Percentiles rank a stretch among this genome's conserved stretches.
phyloP scores from a whole-genome alignment of 2,797 vertebrate species.

The Alauda arvensis region DNA sequence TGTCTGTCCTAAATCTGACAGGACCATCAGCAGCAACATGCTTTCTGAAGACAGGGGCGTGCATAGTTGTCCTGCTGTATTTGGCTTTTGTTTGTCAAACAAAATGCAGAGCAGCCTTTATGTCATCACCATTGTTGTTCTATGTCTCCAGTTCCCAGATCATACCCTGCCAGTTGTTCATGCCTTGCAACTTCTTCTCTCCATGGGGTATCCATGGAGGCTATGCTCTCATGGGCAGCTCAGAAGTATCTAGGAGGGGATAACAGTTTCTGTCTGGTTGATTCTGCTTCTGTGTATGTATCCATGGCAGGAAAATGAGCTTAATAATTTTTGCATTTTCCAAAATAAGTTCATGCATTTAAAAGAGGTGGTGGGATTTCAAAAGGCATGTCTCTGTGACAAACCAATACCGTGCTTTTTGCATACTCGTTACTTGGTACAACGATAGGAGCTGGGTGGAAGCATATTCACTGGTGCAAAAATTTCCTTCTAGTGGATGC shows the following conservation, averaged over 20 bases:
- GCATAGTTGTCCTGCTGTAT: background rate
- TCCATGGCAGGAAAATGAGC: background rate
- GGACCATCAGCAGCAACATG: background rate
- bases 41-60: background rate
- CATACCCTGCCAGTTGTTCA: background rate
- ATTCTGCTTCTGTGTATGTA: background rate
- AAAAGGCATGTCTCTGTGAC: background rate
- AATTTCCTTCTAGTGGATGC: background rate
- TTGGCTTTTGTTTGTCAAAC: background rate
- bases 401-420: background rate
- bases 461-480: background rate
- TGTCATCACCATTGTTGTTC: background rate
- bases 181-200: background rate
- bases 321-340: background rate
- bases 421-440: background rate
- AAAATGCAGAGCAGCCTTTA: background rate
- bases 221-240: background rate
- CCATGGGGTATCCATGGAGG: background rate
- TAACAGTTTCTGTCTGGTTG: background rate
- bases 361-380: background rate
- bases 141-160: background rate
- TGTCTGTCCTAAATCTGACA: background rate
- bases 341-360: background rate
- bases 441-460: background rate
- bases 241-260: background rate